Evolutionary conservation across 2,797 vertebrate species (phyloP).

Genomic region (Momotus momota): DNA sequence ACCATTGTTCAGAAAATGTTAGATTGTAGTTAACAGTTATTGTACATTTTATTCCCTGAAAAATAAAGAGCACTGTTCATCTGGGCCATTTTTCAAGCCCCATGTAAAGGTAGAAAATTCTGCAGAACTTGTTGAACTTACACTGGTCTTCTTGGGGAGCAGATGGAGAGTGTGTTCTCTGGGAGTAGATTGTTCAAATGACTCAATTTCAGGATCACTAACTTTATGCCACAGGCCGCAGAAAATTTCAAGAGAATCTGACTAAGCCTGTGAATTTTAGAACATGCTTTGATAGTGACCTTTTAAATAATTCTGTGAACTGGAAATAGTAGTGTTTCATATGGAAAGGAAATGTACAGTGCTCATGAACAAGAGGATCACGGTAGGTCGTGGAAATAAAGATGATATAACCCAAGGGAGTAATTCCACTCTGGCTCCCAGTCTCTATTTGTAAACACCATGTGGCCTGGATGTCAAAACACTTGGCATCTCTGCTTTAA

Average conservation of each 20-base stretch:
- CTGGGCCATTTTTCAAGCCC: neutral
- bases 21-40: neutral
- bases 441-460: slow-evolving; percentile 8
- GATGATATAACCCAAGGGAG: slow-evolving; percentile 44
- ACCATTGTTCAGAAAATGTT: neutral
- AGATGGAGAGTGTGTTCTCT: neutral
- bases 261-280: slow-evolving; percentile 13
- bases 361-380: neutral
- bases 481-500: slow-evolving; percentile 41
- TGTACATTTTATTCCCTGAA: neutral
- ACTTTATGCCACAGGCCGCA: neutral
- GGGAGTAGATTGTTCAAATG: neutral
- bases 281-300: neutral
- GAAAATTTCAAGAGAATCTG: neutral
- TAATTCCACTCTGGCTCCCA: neutral
- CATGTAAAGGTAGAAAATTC: neutral
- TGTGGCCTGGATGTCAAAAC: slow-evolving; percentile 40
- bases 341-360: slow-evolving; percentile 23
- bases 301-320: slow-evolving; percentile 16
- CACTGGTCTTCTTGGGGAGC: neutral
- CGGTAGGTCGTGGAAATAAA: slow-evolving; percentile 56
- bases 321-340: slow-evolving; percentile 30
- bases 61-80: neutral
- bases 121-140: neutral
- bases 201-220: neutral